Conservation (phyloP, 1,140 invertebrate genomes). For the Aphidius ervi region DNA sequence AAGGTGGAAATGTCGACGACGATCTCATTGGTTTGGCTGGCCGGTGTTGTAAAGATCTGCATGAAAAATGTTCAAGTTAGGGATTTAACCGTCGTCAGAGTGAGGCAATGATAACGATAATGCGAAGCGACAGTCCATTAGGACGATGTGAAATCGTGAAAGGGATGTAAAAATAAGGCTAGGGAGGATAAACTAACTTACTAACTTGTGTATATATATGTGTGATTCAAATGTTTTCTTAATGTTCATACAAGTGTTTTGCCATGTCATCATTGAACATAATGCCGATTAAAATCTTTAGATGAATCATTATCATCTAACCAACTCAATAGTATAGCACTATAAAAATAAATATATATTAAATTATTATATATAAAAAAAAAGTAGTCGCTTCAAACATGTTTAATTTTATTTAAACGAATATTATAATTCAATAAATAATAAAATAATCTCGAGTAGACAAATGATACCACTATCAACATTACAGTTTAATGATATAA, state of each 20-base stretch:
- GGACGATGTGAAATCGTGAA: conserved; percentile 7
- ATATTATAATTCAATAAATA: neutral
- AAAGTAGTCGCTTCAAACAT: too few species aligned
- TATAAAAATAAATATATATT: too few species aligned
- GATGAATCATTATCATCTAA: too few species aligned
- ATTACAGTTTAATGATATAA: conserved; percentile 2
- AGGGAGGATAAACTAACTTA: too few species aligned
- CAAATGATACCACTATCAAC: neutral
- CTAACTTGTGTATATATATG: too few species aligned
- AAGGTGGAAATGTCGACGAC: neutral
- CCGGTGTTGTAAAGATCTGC: conserved; percentile 19
- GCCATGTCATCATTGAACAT: too few species aligned
- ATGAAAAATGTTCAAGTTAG: conserved; percentile 40
- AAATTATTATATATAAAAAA: too few species aligned
- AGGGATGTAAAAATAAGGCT: neutral
- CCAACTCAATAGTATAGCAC: too few species aligned
- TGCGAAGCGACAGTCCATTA: conserved; percentile 42
- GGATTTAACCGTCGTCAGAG: conserved; percentile 42
- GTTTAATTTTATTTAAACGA: too few species aligned
- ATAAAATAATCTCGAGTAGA: conserved; percentile 1
- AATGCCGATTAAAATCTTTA: too few species aligned
- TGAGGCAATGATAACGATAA: conserved; percentile 40
- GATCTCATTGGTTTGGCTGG: conserved; percentile 8
- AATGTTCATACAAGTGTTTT: too few species aligned
- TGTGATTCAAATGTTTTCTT: too few species aligned